phyloP scores from a whole-genome alignment of 1,140 invertebrate species.

The Drosophila nikananu region DNA sequence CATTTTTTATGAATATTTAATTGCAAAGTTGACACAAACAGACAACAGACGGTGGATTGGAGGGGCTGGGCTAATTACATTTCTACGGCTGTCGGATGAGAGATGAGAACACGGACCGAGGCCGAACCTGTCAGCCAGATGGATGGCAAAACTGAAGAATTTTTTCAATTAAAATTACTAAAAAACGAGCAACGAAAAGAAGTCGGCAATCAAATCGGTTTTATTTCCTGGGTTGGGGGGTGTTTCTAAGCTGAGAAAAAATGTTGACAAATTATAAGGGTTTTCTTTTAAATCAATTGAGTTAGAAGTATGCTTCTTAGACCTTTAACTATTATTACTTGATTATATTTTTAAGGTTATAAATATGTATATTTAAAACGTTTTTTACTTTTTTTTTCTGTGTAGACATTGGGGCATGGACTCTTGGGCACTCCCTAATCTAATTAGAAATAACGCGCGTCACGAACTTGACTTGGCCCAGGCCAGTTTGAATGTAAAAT shows the following conservation, averaged over 20 bases:
- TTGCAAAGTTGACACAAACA: conserved; percentile 79
- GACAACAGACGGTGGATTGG: conserved; percentile 20
- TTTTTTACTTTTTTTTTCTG: not conserved
- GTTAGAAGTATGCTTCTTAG: too few species aligned
- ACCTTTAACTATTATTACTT: not conserved
- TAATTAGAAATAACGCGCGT: conserved; percentile 81
- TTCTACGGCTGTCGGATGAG: conserved; percentile 61
- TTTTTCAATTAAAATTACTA: conserved; percentile 82
- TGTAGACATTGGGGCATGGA: conserved; percentile 24
- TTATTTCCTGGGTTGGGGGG: conserved; percentile 20
- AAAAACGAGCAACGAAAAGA: conserved; percentile 41
- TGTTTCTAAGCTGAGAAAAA: conserved; percentile 1
- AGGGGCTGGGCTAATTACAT: conserved; percentile 69
- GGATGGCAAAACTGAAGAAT: conserved; percentile 81
- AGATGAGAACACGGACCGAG: conserved; percentile 23
- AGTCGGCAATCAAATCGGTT: conserved; percentile 59
- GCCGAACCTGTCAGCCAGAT: conserved; percentile 49
- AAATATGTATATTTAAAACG: too few species aligned
- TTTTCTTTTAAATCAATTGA: not conserved
- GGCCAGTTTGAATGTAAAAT: conserved; percentile 37
- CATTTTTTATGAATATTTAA: conserved; percentile 77
- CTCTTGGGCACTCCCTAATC: conserved; percentile 48
- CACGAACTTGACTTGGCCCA: conserved; percentile 73
- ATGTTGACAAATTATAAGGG: not conserved
- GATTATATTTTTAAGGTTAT: not conserved